Percentiles rank a stretch among this genome's conserved stretches.
These are phyloP conservation scores for Gadopsis bispinosus DNA, from an alignment of 2,797 vertebrate species.

Conservation along the genomic window DNA sequence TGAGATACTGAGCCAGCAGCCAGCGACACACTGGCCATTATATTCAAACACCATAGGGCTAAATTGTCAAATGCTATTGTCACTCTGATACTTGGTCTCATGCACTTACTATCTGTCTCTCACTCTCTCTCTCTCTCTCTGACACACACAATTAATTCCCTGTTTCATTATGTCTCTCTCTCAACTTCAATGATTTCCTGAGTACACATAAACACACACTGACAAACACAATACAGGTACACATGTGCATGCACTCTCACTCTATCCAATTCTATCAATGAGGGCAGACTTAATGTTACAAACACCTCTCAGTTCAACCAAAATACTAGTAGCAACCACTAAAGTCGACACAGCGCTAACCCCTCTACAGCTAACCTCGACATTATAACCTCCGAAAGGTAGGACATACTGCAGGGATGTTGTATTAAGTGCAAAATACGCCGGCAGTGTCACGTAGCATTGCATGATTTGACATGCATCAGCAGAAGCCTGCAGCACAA, in stretches of 20 bases:
- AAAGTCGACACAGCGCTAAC: background rate
- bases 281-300: background rate
- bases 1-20: conserved; percentile 64
- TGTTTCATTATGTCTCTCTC: conserved; percentile 13
- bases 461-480: too few species aligned
- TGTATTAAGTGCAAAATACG: too few species aligned
- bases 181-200: conserved; percentile 5
- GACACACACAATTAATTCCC: conserved; percentile 10
- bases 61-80: conserved; percentile 68
- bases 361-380: background rate
- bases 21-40: conserved; percentile 67
- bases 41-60: conserved; percentile 66
- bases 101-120: conserved; percentile 5
- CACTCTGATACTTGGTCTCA: conserved; percentile 52
- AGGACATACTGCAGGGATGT: too few species aligned
- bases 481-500: too few species aligned
- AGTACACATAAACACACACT: background rate
- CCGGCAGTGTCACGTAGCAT: too few species aligned
- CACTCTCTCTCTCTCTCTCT: conserved; percentile 14
- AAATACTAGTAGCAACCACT: too few species aligned
- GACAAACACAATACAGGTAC: background rate
- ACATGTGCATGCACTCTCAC: background rate
- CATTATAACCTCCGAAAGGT: background rate
- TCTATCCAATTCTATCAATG: background rate
- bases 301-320: background rate